Percentiles rank a stretch among this genome's conserved stretches.
Evolutionary conservation across 1,140 invertebrate species (phyloP).

Genomic region (Antheraea mylitta): DNA sequence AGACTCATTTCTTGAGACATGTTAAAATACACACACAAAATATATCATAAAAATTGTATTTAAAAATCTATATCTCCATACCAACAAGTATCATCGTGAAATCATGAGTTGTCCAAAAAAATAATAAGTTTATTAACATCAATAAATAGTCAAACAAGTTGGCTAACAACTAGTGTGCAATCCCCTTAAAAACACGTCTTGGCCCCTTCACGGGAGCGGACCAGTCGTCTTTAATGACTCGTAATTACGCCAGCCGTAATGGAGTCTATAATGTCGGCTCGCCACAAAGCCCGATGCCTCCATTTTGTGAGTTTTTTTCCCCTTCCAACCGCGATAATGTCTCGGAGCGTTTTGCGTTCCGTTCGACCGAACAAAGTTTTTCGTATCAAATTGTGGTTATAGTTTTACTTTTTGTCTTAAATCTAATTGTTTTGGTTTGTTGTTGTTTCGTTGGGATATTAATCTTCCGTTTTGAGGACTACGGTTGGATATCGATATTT

Average conservation of each 20-base stretch:
- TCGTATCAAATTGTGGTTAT: background rate
- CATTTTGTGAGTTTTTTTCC: conserved; percentile 55
- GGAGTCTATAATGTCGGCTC: conserved; percentile 54
- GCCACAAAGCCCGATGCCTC: conserved; percentile 58
- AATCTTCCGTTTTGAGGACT: too few species aligned
- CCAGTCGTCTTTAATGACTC: conserved; percentile 54
- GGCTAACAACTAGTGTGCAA: background rate
- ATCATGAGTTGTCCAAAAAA: too few species aligned
- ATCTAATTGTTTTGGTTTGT: too few species aligned
- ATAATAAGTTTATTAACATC: too few species aligned
- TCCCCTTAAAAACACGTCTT: background rate
- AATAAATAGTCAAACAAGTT: background rate
- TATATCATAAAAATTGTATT: too few species aligned
- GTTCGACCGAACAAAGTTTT: conserved; percentile 21
- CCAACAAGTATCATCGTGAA: too few species aligned
- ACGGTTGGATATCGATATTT: too few species aligned
- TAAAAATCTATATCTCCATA: too few species aligned
- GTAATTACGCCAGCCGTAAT: conserved; percentile 66
- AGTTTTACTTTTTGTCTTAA: too few species aligned
- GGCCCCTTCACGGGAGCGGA: conserved; percentile 18
- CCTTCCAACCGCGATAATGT: conserved; percentile 27
- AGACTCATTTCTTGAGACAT: too few species aligned
- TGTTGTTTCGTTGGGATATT: too few species aligned
- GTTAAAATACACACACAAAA: too few species aligned
- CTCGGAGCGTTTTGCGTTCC: conserved; percentile 24